These are phyloP conservation scores for Oscheius onirici DNA, from an alignment of 2,888 invertebrate genomes.

Conservation along the genomic window DNA sequence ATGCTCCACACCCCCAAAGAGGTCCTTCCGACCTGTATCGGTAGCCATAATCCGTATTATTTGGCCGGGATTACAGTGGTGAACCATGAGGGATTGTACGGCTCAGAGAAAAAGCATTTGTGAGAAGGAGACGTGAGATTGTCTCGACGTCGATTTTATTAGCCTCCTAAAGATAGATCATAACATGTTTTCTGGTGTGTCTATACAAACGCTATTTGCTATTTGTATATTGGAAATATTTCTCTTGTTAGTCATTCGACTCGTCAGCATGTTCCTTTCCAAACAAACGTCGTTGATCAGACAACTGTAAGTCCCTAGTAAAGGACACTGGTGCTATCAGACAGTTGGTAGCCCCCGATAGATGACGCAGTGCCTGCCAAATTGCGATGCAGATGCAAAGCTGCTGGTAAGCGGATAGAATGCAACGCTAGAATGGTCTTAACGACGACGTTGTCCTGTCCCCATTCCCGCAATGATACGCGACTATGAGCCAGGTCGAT, in stretches of 20 bases:
- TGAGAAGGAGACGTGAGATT: neutral
- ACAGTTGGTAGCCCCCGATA: neutral
- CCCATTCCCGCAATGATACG: neutral
- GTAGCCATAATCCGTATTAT: conserved; percentile 23
- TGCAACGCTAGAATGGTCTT: conserved; percentile 22
- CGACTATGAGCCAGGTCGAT: neutral
- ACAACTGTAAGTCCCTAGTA: neutral
- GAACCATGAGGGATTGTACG: neutral
- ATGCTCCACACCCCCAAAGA: neutral
- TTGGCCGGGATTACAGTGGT: conserved; percentile 1
- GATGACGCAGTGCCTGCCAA: neutral
- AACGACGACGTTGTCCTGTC: conserved; percentile 16
- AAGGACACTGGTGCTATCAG: neutral
- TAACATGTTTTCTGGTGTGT: neutral
- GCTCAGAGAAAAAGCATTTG: neutral
- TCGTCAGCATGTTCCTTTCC: no score
- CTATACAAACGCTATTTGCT: neutral
- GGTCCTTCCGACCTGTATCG: neutral
- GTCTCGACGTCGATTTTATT: neutral
- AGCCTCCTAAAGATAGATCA: neutral
- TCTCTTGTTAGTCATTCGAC: neutral
- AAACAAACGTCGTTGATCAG: neutral
- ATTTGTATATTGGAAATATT: neutral
- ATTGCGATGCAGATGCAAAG: conserved; percentile 18
- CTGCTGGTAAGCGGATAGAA: conserved; percentile 17